Base-by-base conservation (phyloP, 2,888 invertebrate species). In the Nomada flava region DNA sequence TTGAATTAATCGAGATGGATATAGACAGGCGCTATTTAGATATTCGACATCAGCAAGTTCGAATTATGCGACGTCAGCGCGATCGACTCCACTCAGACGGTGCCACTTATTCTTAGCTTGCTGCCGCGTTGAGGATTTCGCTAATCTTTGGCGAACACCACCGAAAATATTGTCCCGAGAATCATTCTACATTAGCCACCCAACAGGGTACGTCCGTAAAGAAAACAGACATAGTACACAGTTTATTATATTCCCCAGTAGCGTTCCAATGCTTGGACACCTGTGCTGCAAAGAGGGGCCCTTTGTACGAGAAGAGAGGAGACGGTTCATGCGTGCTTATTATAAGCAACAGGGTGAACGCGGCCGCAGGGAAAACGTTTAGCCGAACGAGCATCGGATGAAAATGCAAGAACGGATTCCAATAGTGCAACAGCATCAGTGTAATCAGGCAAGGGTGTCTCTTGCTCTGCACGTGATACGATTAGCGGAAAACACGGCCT, bases 401-500 rank as follows among this genome's bases (percentile, higher is more conserved):
- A 76, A 52, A 67, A 70, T 60, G 77, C 57, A 74, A 75, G 71
- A 74, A 77, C 55, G 70, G 70, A 76, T 73, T 71, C 55, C 71
- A 82, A 36, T 36, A 74, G 71, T 70, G 75, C 55, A 68, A 64
- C 57, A 70, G 74, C 64, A 13, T 50, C 50, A 69, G 73, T 74
- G 68, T 77, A 83, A 82, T 77, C 68, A 77, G 62, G 82, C 74
- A 70, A 55, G 53, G 86, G 62, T 72, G 86, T 63, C 86, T 65
- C n/a, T 53, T 65, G 23, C 80, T 83, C 74, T 86, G 36, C 67
- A 62, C 62, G 76, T 36, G 71, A 59, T 60, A 78, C 69, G 77
- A 83, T 87, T 82, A 85, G 74, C 83, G 83, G 44, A 81, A 83
- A 87, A 74, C 77, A 82, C 78, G 81, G 79, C 70, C 73, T 69